These are phyloP conservation scores for Urocyon cinereoargenteus DNA, from an alignment of 2,797 vertebrate species.

Conservation along the genomic window DNA sequence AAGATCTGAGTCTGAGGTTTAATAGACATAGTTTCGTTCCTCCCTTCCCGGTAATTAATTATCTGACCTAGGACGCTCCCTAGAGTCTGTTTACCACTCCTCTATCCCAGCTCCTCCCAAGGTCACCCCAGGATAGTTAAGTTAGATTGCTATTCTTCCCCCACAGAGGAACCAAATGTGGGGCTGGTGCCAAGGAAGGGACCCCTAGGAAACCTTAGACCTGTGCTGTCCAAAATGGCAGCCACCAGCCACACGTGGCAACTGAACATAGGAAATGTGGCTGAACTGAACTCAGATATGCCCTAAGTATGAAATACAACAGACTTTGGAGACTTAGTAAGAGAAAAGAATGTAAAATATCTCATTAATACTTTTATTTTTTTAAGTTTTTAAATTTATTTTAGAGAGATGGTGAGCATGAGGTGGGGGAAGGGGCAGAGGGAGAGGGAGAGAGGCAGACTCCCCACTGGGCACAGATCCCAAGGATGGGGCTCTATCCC, in stretches of 20 bases:
- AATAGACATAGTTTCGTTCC: slow-evolving; percentile 41
- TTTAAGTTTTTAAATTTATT: neutral
- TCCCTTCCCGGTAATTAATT: slow-evolving; percentile 55
- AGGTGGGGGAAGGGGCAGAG: neutral
- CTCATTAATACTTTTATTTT: neutral
- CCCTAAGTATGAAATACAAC: neutral
- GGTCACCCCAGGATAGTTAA: neutral
- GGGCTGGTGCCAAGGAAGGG: neutral
- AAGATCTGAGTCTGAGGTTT: slow-evolving; percentile 21
- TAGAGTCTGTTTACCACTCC: slow-evolving; percentile 23
- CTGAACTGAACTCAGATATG: neutral
- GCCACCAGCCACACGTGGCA: neutral
- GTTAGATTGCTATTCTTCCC: neutral
- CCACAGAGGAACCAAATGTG: neutral
- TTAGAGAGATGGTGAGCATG: neutral
- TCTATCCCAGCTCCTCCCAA: slow-evolving; percentile 8
- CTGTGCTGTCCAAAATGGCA: neutral
- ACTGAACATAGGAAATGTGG: neutral
- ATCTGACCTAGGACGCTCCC: neutral
- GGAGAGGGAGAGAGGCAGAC: neutral
- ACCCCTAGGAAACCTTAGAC: neutral
- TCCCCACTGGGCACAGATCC: neutral
- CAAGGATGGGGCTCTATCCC: neutral
- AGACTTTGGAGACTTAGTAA: neutral
- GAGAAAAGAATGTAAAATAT: neutral